These are phyloP conservation scores for Mechanitis messenoides DNA, from an alignment of 2,888 invertebrate species.

Conservation along the genomic window DNA sequence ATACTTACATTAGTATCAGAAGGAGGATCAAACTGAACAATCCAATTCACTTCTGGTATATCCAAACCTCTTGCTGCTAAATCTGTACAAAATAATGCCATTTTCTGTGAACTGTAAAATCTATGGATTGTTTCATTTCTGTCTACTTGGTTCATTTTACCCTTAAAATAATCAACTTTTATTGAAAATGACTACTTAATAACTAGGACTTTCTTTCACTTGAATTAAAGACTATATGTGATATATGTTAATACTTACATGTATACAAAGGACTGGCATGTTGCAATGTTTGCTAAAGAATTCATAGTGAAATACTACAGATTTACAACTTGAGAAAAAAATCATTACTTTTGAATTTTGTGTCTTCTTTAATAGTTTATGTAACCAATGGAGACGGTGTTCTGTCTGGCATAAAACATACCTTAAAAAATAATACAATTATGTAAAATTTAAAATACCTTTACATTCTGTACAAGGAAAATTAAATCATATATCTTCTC, in stretches of 20 bases:
- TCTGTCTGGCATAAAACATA: conserved; percentile 96
- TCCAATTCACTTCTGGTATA: conserved; percentile 99
- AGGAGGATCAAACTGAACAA: conserved; percentile 99
- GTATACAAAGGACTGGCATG: conserved; percentile 92
- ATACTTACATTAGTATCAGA: conserved; percentile 93
- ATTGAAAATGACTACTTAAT: neutral
- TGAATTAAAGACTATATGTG: neutral
- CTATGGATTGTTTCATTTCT: conserved; percentile 95
- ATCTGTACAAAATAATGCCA: conserved; percentile 96
- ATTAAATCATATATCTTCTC: too few species aligned
- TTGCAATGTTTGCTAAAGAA: conserved; percentile 92
- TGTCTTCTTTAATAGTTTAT: conserved; percentile 96
- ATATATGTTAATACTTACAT: conserved; percentile 79
- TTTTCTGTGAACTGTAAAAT: conserved; percentile 94
- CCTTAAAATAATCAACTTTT: conserved; percentile 73
- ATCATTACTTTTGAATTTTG: conserved; percentile 95
- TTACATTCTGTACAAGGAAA: too few species aligned
- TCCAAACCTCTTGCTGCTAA: conserved; percentile 97
- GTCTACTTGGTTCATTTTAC: conserved; percentile 98
- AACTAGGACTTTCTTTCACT: neutral
- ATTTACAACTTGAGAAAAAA: conserved; percentile 97
- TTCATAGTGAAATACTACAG: conserved; percentile 95
- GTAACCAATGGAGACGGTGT: conserved; percentile 92
- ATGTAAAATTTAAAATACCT: neutral
- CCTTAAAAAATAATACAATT: conserved; percentile 52